Evolutionary conservation across 2,888 invertebrate genomes (phyloP), one percentile per base, ranked within the genome.

Genomic region (Gari tellinella): DNA sequence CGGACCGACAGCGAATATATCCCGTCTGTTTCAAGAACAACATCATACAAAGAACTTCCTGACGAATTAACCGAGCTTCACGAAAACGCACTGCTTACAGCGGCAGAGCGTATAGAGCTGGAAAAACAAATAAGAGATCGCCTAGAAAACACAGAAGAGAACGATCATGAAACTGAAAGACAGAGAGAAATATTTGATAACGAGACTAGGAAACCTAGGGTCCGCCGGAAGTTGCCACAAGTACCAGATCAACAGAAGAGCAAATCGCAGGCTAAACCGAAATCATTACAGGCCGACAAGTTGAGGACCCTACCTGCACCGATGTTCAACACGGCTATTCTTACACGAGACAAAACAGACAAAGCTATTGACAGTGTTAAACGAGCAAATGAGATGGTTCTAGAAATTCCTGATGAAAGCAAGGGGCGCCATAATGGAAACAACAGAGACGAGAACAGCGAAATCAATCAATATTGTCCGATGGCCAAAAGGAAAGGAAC

Each of bases 51-150:
- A 46, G 64, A 72, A 12, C 45, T 73, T 2, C 64, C 67, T 10
- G 73, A 65, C 15, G 43, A 55, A 1, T 40, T 46, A 1, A 19
- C 8, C 14, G 53, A 37, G 31, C 40, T 67, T 2, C 70, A 64
- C 4, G 70, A 63, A 26, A 60, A 78, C 38, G 70, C 78, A 15
- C 26, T 70, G 10, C 31, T 73, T 5, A 74, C 78, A 1, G 70
- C 78, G 2, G 78, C 78, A n/a, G 78, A 78, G 37, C 53, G 78
- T n/a, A 74, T 78, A 17, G 73, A 73, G 19, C 56, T 63, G n/a
- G 78, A 78, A 43, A 73, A 49, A 55, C 46, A 52, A 21, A 67
- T 64, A 45, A 45, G 60, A 12, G 58, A 58, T 7, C 19, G 46
- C 14, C 41, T 21, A 7, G 40, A 52, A 52, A 43, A 45, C 21